Base-by-base conservation (phyloP, 1,140 invertebrate genomes). In the Scylla paramamosain region DNA sequence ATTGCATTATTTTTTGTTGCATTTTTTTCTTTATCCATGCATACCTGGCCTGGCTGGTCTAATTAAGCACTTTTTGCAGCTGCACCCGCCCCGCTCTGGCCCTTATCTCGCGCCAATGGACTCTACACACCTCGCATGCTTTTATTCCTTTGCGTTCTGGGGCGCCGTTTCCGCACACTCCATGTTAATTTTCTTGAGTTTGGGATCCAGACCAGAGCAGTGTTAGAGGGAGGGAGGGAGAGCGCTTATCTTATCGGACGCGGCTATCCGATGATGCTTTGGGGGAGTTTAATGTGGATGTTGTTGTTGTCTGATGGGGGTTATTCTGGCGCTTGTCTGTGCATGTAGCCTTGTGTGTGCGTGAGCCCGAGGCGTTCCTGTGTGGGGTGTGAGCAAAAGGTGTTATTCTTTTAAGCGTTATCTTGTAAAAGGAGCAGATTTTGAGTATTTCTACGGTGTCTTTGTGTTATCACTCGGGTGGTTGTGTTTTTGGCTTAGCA, bases 71-170 rank as follows among this genome's bases (percentile, higher is more conserved):
- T 77, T 77, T 77, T 77, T 77, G 67, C 67, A 7, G 67, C 67
- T 20, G 12, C 67, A n/a, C 67, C 67, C 20, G 67, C 67, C 67
- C 67, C 16, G 67, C 67, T 77, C 52, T n/a, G 59, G 67, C n/a
- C 67, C 67, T 77, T 77, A 77, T 77, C 67, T 77, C 67, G 67
- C 67, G 67, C 67, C 67, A 77, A 77, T 77, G 67, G 67, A 77
- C 67, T 25, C 67, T 77, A 77, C 67, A 77, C 67, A 77, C 67
- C n/a, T 77, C 67, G 8, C 67, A 77, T 77, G 67, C 67, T 77
- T 77, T 77, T 77, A 77, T 77, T 77, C n/a, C 67, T 7, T 8
- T n/a, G 67, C 67, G 67, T 77, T 77, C 67, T 77, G 67, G 67
- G 67, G 67, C 67, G 20, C 25, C 67, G 67, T 77, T 77, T 77